Percentiles rank a stretch among this genome's conserved stretches.
These are phyloP conservation scores for Machimus rusticus DNA, from an alignment of 2,888 invertebrate species.

Conservation along the genomic window DNA sequence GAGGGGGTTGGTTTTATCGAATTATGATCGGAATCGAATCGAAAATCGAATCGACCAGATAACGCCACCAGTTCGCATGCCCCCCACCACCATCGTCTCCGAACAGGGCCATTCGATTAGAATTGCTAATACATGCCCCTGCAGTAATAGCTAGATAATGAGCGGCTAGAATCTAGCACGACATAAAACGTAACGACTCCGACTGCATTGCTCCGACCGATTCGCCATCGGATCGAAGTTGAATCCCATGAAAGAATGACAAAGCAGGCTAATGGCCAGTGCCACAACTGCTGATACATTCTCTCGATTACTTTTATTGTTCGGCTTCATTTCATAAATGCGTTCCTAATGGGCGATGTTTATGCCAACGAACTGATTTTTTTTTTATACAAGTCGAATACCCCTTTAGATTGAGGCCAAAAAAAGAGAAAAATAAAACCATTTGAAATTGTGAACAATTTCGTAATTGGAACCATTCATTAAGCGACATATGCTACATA, in stretches of 20 bases:
- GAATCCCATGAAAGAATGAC: background rate
- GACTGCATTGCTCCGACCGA: background rate
- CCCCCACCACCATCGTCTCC: background rate
- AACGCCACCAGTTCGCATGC: background rate
- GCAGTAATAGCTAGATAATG: slow-evolving; percentile 7
- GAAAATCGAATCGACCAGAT: background rate
- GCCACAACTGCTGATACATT: background rate
- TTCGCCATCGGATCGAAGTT: background rate
- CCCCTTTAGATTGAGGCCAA: background rate
- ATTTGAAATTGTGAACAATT: background rate
- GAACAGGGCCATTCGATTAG: slow-evolving; percentile 10
- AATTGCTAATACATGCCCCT: background rate
- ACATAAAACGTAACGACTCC: background rate
- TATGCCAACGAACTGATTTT: background rate
- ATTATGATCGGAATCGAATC: slow-evolving; percentile 6
- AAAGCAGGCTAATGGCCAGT: background rate
- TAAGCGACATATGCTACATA: background rate
- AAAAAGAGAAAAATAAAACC: background rate
- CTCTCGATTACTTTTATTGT: background rate
- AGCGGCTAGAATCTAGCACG: background rate
- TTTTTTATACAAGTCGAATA: background rate
- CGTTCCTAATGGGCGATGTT: background rate
- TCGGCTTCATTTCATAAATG: background rate
- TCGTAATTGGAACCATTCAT: background rate
- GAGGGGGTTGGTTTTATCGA: background rate